Percentiles rank a stretch among this genome's conserved stretches.
These are phyloP conservation scores for Thelaira solivaga DNA, from an alignment of 2,888 invertebrate genomes.

Conservation along the genomic window DNA sequence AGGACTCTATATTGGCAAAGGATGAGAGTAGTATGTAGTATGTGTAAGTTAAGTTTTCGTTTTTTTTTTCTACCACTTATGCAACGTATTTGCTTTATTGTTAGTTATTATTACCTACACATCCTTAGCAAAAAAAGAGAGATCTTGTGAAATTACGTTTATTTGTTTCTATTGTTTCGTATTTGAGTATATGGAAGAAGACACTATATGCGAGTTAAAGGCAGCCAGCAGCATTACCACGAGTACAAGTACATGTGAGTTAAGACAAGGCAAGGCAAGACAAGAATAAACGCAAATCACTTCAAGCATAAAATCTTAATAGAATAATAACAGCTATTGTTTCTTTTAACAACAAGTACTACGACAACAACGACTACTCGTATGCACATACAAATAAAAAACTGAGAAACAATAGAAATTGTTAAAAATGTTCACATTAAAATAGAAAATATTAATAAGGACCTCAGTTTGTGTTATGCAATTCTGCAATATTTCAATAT, in stretches of 20 bases:
- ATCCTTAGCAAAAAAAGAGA: constrained; percentile 38
- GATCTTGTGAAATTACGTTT: constrained; percentile 43
- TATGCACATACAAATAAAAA: neutral
- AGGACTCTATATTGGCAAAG: constrained; percentile 35
- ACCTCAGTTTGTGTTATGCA: constrained; percentile 2
- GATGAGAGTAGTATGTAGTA: neutral
- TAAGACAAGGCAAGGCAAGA: no score
- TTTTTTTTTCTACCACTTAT: constrained; percentile 51
- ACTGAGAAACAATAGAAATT: constrained; percentile 18
- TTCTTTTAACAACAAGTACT: constrained; percentile 54
- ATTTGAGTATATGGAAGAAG: neutral
- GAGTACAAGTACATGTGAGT: constrained; percentile 48
- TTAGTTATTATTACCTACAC: constrained; percentile 48
- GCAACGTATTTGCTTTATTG: constrained; percentile 51
- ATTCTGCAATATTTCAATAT: neutral
- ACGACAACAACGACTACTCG: no score
- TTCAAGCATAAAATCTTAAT: constrained; percentile 74
- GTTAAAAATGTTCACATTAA: constrained; percentile 16
- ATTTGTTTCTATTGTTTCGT: constrained; percentile 37
- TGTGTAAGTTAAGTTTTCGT: constrained; percentile 48
- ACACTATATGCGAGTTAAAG: no score
- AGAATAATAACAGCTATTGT: constrained; percentile 75
- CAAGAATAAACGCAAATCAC: constrained; percentile 63
- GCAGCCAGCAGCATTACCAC: no score
- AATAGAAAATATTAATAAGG: neutral